A percentile compares a stretch with the other conserved stretches of the same genome.
Evolutionary conservation across 1,140 invertebrate genomes (phyloP).

Genomic region (Panagrolaimus sp.): DNA sequence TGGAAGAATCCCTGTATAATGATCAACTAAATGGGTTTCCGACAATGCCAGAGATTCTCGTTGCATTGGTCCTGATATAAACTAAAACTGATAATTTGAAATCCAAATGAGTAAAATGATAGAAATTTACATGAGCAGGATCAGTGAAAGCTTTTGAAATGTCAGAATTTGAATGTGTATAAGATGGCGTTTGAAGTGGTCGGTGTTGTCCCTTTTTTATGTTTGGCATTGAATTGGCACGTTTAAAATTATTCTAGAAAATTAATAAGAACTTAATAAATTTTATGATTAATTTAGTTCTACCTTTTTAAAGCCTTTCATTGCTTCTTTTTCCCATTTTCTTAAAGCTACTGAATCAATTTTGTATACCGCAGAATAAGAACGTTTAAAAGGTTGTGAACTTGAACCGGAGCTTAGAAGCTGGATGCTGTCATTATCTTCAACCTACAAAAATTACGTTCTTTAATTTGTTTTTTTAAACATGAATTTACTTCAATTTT

Average conservation of each 20-base stretch:
- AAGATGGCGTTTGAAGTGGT: background rate
- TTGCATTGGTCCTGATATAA: slow-evolving; percentile 15
- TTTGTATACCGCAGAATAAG: slow-evolving; percentile 52
- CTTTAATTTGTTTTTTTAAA: background rate
- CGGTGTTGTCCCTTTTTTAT: slow-evolving; percentile 35
- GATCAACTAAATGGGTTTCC: background rate
- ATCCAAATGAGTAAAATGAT: background rate
- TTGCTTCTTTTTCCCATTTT: slow-evolving; percentile 51
- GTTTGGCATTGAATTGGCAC: slow-evolving; percentile 56
- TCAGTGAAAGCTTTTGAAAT: slow-evolving; percentile 21
- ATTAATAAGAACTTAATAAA: background rate
- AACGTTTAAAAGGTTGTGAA: slow-evolving; percentile 40
- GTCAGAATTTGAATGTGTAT: slow-evolving; percentile 19
- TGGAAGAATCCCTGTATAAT: slow-evolving; percentile 1
- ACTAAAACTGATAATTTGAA: background rate
- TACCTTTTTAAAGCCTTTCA: slow-evolving; percentile 28
- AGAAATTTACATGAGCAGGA: slow-evolving; percentile 9
- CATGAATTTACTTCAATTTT: slow-evolving; percentile 48
- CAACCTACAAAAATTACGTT: slow-evolving; percentile 7
- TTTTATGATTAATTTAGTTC: background rate
- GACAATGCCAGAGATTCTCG: background rate
- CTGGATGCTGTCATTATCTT: slow-evolving; percentile 21
- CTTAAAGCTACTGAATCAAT: slow-evolving; percentile 52
- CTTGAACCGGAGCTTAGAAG: slow-evolving; percentile 10
- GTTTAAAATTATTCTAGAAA: slow-evolving; percentile 42